Percentiles rank a stretch among this genome's conserved stretches.
phyloP scores from a whole-genome alignment of 1,140 invertebrate species.

The Asobara japonica region DNA sequence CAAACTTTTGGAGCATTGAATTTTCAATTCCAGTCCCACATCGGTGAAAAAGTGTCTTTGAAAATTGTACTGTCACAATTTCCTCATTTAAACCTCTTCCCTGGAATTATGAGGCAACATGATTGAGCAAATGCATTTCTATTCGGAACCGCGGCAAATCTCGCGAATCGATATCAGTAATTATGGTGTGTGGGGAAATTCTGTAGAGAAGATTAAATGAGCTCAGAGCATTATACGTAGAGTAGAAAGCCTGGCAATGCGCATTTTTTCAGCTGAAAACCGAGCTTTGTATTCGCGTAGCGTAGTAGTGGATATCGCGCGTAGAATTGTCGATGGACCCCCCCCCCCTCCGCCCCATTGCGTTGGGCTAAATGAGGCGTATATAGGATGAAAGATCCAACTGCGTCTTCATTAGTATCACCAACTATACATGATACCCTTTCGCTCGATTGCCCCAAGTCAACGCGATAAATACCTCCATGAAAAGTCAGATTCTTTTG shows the following conservation, averaged over 20 bases:
- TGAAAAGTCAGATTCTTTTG: neutral
- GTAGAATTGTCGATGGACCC: slow-evolving; percentile 21
- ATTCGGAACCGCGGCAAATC: neutral
- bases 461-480: slow-evolving; percentile 22
- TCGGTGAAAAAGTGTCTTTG: too few species aligned
- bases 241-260: neutral
- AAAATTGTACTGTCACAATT: too few species aligned
- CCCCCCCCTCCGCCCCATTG: neutral
- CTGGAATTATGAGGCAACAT: too few species aligned
- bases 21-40: too few species aligned
- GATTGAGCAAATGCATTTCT: neutral
- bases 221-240: neutral
- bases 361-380: neutral
- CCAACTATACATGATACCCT: neutral
- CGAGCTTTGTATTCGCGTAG: neutral
- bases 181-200: neutral
- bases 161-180: neutral
- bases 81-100: too few species aligned
- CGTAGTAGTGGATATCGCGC: slow-evolving; percentile 10
- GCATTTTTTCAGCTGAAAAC: neutral
- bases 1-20: too few species aligned
- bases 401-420: slow-evolving; percentile 29
- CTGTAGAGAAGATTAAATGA: neutral
- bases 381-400: slow-evolving; percentile 19
- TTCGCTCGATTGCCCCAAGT: slow-evolving; percentile 13